Evolutionary conservation across 2,888 invertebrate species (phyloP).

Genomic region (Metalampra italica): DNA sequence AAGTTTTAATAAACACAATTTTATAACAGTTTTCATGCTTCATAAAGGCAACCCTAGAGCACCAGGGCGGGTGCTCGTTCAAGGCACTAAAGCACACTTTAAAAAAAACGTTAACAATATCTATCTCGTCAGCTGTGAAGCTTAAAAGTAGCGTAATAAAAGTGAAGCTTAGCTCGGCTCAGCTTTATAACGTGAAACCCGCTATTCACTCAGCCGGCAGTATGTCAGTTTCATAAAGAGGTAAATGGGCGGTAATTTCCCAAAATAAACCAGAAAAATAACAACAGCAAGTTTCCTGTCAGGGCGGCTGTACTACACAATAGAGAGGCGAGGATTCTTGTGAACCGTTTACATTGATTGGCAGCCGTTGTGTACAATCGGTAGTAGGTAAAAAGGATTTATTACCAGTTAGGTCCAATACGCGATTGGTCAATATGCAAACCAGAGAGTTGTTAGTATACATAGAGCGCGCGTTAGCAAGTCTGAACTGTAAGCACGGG

Average conservation of each 20-base stretch:
- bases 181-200: slow-evolving; percentile 22
- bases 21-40: background rate
- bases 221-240: slow-evolving; percentile 35
- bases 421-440: no score
- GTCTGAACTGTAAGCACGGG: no score
- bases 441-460: no score
- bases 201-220: slow-evolving; percentile 17
- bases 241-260: slow-evolving; percentile 51
- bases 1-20: no score
- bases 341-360: background rate
- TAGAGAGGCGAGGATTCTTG: background rate
- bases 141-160: slow-evolving; percentile 15
- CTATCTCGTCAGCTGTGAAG: background rate
- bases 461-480: no score
- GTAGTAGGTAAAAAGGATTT: no score
- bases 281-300: slow-evolving; percentile 40
- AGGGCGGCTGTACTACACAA: background rate
- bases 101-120: background rate
- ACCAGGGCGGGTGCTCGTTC: no score
- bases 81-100: background rate
- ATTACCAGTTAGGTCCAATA: no score
- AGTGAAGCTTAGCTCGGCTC: slow-evolving; percentile 15
- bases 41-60: background rate
- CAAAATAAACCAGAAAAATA: slow-evolving; percentile 56
- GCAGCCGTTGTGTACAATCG: background rate